Evolutionary conservation across 92 coral and sea anemone species (phyloP), one percentile per base, ranked within the genome.

Genomic region (Phymanthus crucifer): DNA sequence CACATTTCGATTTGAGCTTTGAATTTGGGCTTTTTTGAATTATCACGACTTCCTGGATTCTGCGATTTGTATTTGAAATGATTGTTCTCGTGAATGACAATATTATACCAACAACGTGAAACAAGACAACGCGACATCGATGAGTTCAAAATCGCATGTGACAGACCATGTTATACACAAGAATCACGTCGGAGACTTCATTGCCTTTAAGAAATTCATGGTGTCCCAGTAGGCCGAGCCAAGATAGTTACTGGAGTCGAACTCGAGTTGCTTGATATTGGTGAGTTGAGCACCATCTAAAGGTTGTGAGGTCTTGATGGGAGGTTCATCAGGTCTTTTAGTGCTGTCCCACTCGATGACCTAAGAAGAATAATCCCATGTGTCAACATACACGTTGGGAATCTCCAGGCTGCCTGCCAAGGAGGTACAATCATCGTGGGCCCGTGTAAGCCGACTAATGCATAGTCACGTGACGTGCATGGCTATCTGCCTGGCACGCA

Each of bases 211-310:
- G 80, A 90, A 91, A 71, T 86, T 90, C 66, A 90, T 52, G 1
- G 99, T 93, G 78, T 95, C 99, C 99, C 99, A 95, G 73, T 95
- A 95, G 9, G 95, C 91, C 9, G 94, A 84, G 3, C 99, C 97
- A 46, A 95, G 99, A 77, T 95, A 95, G 34, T 86, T 89, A 10
- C 92, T 94, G 3, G 92, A 79, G 21, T 83, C 77, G 82, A 94
- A 94, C 21, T 94, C 97, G 66, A 88, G 81, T 69, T 90, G 81
- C 47, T 88, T 85, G 43, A 89, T 66, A 70, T 92, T 94, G 3
- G 87, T 29, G 48, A 68, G 52, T 18, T 72, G 84, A 71, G 72
- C 45, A 50, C 84, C 78, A 14, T 87, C 77, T 2, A 80, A 23
- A 8, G 92, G 92, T n/a, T 78, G 61, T 17, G 73, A 54, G 26